A percentile compares a stretch with the other conserved stretches of the same genome.
phyloP scores from a whole-genome alignment of 2,797 vertebrate genomes.

The Picus viridis region DNA sequence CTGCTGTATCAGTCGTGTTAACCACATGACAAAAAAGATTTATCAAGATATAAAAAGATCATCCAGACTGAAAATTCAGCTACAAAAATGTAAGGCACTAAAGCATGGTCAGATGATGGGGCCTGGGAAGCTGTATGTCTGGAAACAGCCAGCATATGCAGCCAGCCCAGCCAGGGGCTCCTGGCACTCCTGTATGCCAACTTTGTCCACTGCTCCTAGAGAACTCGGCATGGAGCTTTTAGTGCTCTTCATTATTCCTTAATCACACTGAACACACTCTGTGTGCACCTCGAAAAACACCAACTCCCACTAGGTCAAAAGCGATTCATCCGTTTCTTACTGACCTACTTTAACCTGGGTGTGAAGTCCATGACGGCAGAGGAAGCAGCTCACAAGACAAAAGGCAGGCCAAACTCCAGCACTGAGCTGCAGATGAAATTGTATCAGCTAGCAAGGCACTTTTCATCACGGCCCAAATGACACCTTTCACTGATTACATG shows the following conservation, averaged over 20 bases:
- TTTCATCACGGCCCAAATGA: not conserved
- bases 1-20: not conserved
- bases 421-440: not conserved
- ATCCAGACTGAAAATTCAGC: accelerated
- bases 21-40: not conserved
- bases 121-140: not conserved
- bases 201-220: not conserved
- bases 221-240: not conserved
- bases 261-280: not conserved
- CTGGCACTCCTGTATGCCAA: not conserved
- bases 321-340: not conserved
- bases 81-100: not conserved
- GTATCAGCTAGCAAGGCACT: not conserved
- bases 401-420: not conserved
- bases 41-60: not conserved
- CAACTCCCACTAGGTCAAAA: slow-evolving; percentile 26
- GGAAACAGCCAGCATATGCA: not conserved
- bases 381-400: not conserved
- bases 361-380: not conserved
- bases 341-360: slow-evolving; percentile 41
- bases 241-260: not conserved
- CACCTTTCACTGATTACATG: not conserved
- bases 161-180: not conserved
- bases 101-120: not conserved
- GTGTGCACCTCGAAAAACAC: not conserved